These are phyloP conservation scores for Drosophila insularis DNA, from an alignment of 1,140 invertebrate genomes.

Conservation along the genomic window DNA sequence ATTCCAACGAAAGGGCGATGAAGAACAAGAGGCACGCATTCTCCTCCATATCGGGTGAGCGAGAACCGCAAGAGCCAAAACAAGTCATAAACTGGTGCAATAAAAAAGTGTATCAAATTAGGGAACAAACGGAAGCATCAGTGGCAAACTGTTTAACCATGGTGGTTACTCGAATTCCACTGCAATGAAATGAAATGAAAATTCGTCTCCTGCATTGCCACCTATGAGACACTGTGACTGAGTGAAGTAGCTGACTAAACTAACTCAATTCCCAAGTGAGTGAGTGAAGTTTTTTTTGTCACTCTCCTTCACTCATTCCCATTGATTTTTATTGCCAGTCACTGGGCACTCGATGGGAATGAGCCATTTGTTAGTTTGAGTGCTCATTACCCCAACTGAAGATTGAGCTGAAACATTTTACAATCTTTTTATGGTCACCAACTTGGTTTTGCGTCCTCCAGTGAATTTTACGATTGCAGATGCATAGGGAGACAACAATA, in stretches of 20 bases:
- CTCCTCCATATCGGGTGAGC: constrained; percentile 36
- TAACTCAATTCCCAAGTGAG: constrained; percentile 8
- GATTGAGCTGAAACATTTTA: constrained; percentile 44
- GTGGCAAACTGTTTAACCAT: background rate
- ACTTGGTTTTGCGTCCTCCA: constrained; percentile 32
- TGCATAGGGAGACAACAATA: constrained; percentile 30
- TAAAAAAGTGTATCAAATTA: constrained; percentile 81
- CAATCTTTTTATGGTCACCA: constrained; percentile 51
- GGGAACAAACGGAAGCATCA: constrained; percentile 56
- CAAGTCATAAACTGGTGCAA: constrained; percentile 70
- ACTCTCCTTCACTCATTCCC: constrained; percentile 18
- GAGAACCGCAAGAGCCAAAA: constrained; percentile 65
- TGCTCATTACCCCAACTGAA: constrained; percentile 33
- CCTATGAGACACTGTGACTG: background rate
- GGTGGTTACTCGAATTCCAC: background rate
- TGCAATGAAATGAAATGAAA: no score
- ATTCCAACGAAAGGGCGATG: background rate
- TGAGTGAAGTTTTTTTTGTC: constrained; percentile 11
- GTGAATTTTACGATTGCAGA: constrained; percentile 45
- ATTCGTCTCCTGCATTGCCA: background rate
- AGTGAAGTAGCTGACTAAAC: background rate
- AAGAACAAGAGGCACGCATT: background rate
- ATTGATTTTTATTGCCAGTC: constrained; percentile 11
- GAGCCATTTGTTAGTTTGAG: constrained; percentile 33
- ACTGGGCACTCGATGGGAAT: constrained; percentile 41